Evolutionary conservation across 2,113 vertebrate species (phyloP), one percentile per base, ranked within the genome.

Genomic region (Columbina picui): DNA sequence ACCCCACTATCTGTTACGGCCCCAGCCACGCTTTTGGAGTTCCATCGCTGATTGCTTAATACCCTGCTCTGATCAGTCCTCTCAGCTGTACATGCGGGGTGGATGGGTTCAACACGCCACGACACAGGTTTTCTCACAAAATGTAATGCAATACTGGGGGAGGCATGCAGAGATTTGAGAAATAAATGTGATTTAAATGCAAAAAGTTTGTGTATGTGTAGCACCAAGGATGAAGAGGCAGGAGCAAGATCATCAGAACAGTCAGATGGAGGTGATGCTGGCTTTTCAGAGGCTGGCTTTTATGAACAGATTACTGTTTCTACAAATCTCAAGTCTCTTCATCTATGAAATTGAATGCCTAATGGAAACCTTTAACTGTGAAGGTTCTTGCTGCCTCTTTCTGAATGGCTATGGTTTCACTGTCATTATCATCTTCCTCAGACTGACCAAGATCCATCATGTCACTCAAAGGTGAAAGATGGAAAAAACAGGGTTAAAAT

Each of bases 1-100:
- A 69, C 7, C n/a, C n/a, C 2, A 0, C 11, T 41, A 22, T 15
- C 56, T 49, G 14, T 45, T 73, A 49, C 2, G 1, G 3, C n/a
- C 80, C 61, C 1, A 1, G 9, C 18, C 26, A 76, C 0, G 0
- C n/a, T 56, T 89, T 7, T 43, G 39, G 59, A 80, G 39, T 27
- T 88, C 60, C 29, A 27, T 16, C 4, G 1, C 38, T 32, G 30
- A 41, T 32, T 32, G 11, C 49, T 81, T 57, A 74, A 89, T 12
- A 65, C 8, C 12, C 19, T 0, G 4, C 50, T 76, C 23, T 77
- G 27, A 23, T 69, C n/a, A 52, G n/a, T 0, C 0, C 52, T 30
- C 14, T 53, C 39, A 36, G 57, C 43, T 57, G 53, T 27, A 38
- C 12, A 25, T 1, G 1, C 4, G 9, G 38, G 38, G 25, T 0